Evolutionary conservation across 2,113 vertebrate species (phyloP), one percentile per base, ranked within the genome.

Genomic region (Ctenodactylus gundi): DNA sequence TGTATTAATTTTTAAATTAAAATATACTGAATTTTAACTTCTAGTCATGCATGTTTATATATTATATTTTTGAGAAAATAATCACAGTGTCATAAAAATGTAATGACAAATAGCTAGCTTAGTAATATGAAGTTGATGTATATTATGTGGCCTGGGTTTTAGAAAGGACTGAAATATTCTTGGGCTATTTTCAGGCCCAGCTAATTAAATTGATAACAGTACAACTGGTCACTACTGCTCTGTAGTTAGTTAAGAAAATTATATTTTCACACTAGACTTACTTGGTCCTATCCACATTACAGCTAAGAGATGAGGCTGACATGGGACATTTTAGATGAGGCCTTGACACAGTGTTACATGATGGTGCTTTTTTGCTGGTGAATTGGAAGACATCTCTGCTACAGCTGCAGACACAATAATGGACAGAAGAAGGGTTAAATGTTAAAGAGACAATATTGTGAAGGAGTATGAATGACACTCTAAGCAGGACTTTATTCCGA

Each of bases 21-120:
- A 93, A 34, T 49, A 46, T 7, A 62, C 3, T 81, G 23, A 39
- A 29, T 73, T 76, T 93, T 80, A 89, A 82, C 77, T 95, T 91
- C 15, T 1, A 78, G 62, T 7, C 84, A 70, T 34, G 17, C 2
- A 55, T 49, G 75, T 44, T 39, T 81, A 17, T 1, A 75, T 68
- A 46, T 67, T 46, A 23, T 49, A 36, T 77, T 49, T 91, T 82
- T 93, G 39, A 46, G 93, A 86, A 4, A 39, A 55, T 36, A 85
- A 51, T 4, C 73, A 34, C 31, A 39, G 34, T 57, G 13, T 49
- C 72, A 27, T 15, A 44, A 95, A 60, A 44, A 39, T 60, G 4
- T 86, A 62, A 55, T 81, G 23, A 34, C 25, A 25, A 55, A 58
- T 9, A 70, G 4, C 12, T 53, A 39, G 12, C 89, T 81, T 88